A percentile compares a stretch with the other conserved stretches of the same genome.
Conservation (phyloP, 2,113 vertebrate genomes). For the Todiramphus chloris region DNA sequence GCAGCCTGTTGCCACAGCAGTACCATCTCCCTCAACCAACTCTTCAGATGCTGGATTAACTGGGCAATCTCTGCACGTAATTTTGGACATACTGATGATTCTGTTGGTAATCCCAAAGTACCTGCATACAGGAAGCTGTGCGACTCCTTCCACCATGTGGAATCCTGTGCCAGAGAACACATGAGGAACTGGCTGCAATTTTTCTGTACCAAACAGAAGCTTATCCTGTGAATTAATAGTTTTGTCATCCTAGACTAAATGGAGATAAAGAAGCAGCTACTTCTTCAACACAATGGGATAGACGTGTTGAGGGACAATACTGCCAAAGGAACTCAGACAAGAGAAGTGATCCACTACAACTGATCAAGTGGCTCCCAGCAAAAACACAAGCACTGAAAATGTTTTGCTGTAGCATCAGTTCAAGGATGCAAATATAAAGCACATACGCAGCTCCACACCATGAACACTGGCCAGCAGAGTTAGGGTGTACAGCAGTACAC, state of each 20-base stretch:
- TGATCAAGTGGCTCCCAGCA: not conserved
- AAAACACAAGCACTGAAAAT: not conserved
- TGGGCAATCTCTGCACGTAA: not conserved
- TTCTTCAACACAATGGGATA: slow-evolving; percentile 1
- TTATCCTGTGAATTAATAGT: slow-evolving; percentile 28
- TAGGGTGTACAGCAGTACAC: not conserved
- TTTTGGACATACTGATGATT: not conserved
- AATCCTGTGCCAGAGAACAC: not conserved
- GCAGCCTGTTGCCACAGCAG: not conserved
- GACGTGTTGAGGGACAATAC: not conserved
- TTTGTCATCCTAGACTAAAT: slow-evolving; percentile 43
- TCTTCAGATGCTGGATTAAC: not conserved
- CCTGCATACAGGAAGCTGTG: not conserved
- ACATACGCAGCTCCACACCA: not conserved
- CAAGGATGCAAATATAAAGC: not conserved
- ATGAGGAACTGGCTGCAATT: not conserved
- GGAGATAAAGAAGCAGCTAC: slow-evolving; percentile 23
- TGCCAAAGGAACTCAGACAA: slow-evolving; percentile 2
- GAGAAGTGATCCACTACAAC: not conserved
- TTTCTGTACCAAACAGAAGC: not conserved
- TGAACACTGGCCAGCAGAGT: not conserved
- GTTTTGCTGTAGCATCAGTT: not conserved
- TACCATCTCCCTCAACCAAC: not conserved
- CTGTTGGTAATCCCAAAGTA: not conserved
- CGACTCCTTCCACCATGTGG: not conserved